Evolutionary conservation across 2,113 vertebrate genomes (phyloP).

Genomic region (Brachypteracias leptosomus): DNA sequence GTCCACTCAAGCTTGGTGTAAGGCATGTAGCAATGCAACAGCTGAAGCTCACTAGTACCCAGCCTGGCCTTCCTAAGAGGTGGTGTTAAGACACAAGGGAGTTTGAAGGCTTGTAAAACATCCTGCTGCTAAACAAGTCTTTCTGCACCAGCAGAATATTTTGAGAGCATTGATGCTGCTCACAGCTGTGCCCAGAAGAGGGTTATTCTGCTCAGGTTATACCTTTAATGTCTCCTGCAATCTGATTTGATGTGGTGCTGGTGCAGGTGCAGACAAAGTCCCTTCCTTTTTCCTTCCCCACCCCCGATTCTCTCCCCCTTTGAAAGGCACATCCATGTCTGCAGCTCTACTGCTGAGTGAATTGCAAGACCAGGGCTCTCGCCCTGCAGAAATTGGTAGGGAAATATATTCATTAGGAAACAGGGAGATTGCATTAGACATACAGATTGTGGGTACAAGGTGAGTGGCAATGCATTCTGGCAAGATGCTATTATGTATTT

Average conservation of each 20-base stretch:
- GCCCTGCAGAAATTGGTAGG: not conserved
- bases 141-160: not conserved
- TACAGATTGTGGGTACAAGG: not conserved
- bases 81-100: not conserved
- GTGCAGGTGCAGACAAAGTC: not conserved
- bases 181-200: not conserved
- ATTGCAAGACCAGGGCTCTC: not conserved
- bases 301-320: not conserved
- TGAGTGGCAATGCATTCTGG: not conserved
- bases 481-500: constrained; percentile 33
- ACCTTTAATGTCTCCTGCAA: not conserved
- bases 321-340: accelerated
- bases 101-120: not conserved
- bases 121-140: not conserved
- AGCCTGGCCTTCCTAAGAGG: not conserved
- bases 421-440: not conserved
- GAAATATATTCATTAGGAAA: not conserved
- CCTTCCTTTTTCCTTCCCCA: not conserved
- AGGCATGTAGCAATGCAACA: not conserved
- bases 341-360: not conserved
- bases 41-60: not conserved
- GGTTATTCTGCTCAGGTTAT: not conserved
- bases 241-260: not conserved
- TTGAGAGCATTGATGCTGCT: not conserved
- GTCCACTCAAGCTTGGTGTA: not conserved